These are phyloP conservation scores for Tubulanus polymorphus DNA, from an alignment of 2,888 invertebrate species.

Conservation along the genomic window DNA sequence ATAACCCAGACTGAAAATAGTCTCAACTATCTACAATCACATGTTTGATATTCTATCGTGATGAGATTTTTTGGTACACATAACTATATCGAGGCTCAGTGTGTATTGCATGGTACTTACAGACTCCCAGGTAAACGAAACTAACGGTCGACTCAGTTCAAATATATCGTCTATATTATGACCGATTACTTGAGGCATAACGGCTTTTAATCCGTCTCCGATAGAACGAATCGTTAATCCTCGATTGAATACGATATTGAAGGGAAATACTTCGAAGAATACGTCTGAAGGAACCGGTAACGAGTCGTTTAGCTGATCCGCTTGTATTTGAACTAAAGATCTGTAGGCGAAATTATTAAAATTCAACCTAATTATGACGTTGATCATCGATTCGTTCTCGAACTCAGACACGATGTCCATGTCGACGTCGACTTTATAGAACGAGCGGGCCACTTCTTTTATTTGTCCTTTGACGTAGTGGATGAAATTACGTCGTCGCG, in stretches of 20 bases:
- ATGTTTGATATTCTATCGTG: no score
- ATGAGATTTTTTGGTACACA: no score
- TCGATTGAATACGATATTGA: slow-evolving; percentile 92
- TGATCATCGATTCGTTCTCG: slow-evolving; percentile 81
- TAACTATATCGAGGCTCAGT: no score
- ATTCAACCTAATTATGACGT: slow-evolving; percentile 87
- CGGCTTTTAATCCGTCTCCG: slow-evolving; percentile 45
- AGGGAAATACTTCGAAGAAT: slow-evolving; percentile 94
- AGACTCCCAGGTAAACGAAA: slow-evolving; percentile 90
- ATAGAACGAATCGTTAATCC: slow-evolving; percentile 47
- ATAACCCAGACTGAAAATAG: no score
- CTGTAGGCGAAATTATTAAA: slow-evolving; percentile 73
- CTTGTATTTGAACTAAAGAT: slow-evolving; percentile 8
- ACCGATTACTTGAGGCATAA: slow-evolving; percentile 56
- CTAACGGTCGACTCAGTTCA: slow-evolving; percentile 83
- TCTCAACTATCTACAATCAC: no score
- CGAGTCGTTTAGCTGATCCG: background rate
- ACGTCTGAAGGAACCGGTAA: slow-evolving; percentile 54
- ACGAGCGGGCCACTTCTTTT: slow-evolving; percentile 82
- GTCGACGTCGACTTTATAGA: slow-evolving; percentile 91
- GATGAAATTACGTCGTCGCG: slow-evolving; percentile 87
- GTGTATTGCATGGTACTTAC: no score
- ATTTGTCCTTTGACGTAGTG: slow-evolving; percentile 98
- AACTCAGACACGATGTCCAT: slow-evolving; percentile 86
- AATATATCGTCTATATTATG: slow-evolving; percentile 90